phyloP scores from a whole-genome alignment of 1,140 invertebrate species.

The Lerema accius region DNA sequence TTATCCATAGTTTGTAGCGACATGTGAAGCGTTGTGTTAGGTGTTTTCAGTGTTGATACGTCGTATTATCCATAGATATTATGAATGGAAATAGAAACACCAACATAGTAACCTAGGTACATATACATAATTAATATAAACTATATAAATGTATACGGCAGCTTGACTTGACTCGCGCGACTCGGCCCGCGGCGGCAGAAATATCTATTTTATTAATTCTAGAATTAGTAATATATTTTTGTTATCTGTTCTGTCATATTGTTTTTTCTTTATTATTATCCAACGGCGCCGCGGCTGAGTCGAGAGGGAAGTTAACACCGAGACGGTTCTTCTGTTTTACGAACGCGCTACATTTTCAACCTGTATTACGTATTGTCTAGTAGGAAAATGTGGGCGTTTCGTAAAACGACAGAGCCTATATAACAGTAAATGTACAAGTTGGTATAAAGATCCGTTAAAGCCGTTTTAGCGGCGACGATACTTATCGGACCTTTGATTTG shows the following conservation, averaged over 20 bases:
- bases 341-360: slow-evolving; percentile 48
- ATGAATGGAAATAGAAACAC: slow-evolving; percentile 78
- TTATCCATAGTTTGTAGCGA: slow-evolving; percentile 69
- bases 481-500: slow-evolving; percentile 45
- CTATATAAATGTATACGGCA: slow-evolving; percentile 62
- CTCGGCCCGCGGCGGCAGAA: slow-evolving; percentile 51
- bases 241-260: slow-evolving; percentile 70
- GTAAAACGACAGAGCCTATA: slow-evolving; percentile 50
- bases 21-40: slow-evolving; percentile 46
- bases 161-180: slow-evolving; percentile 42
- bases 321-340: slow-evolving; percentile 51
- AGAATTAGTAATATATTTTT: slow-evolving; percentile 76
- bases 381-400: slow-evolving; percentile 52
- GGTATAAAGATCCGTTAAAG: slow-evolving; percentile 37
- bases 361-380: slow-evolving; percentile 44
- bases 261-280: slow-evolving; percentile 64
- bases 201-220: slow-evolving; percentile 54
- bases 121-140: slow-evolving; percentile 58
- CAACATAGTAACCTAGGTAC: slow-evolving; percentile 77
- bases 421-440: slow-evolving; percentile 54
- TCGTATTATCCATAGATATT: slow-evolving; percentile 69
- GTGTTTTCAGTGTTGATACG: slow-evolving; percentile 55
- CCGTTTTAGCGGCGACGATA: slow-evolving; percentile 35
- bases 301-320: slow-evolving; percentile 37
- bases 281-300: slow-evolving; percentile 51